phyloP scores from a whole-genome alignment of 2,797 vertebrate species.

The Australoheros facetus region DNA sequence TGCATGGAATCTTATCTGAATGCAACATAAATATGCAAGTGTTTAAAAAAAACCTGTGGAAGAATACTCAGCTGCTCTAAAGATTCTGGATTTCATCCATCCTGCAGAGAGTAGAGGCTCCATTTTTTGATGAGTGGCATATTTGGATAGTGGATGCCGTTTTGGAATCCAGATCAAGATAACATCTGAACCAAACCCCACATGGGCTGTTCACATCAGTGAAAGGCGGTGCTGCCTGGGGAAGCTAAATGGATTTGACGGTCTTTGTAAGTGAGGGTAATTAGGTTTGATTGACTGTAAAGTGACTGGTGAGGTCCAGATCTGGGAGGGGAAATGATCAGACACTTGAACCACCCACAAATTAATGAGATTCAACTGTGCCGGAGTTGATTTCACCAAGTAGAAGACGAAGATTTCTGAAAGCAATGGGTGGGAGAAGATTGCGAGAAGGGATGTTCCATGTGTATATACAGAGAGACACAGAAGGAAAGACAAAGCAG shows the following conservation, averaged over 20 bases:
- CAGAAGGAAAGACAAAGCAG: not conserved
- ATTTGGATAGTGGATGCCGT: conserved; percentile 35
- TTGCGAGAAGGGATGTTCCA: not conserved
- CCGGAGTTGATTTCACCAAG: conserved; percentile 54
- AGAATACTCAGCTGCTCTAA: conserved; percentile 5
- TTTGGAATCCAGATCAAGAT: conserved; percentile 64
- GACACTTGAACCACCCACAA: conserved; percentile 76
- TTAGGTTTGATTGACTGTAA: conserved; percentile 82
- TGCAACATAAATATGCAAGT: not conserved
- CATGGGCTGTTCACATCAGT: conserved; percentile 67
- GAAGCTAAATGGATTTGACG: conserved; percentile 75
- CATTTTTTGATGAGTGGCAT: conserved; percentile 34
- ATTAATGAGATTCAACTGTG: conserved; percentile 78
- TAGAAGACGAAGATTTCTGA: conserved; percentile 43
- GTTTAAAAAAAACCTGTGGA: too few relatives aligned
- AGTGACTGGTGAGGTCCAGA: conserved; percentile 76
- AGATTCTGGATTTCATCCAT: conserved; percentile 24
- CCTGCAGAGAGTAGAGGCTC: conserved; percentile 6
- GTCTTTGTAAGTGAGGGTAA: conserved; percentile 75
- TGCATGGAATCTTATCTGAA: not conserved
- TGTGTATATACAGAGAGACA: not conserved
- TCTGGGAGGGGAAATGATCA: conserved; percentile 71
- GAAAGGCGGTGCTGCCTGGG: conserved; percentile 53
- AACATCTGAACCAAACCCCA: conserved; percentile 69
- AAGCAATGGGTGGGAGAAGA: conserved; percentile 30